Evolutionary conservation across 2,888 invertebrate species (phyloP).

Genomic region (Drosophila subsilvestris): DNA sequence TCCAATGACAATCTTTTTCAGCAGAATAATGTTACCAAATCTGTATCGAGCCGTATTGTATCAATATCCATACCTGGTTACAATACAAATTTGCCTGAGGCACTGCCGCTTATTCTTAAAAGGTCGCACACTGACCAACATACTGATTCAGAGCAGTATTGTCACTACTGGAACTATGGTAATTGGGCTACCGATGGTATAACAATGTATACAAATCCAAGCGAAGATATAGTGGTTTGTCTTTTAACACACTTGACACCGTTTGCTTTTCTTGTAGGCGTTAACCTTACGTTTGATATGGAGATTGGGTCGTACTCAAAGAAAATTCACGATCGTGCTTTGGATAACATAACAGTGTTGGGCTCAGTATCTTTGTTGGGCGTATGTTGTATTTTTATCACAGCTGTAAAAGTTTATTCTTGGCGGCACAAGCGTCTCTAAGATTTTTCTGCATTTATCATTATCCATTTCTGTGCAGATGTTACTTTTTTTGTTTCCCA

Average conservation of each 20-base stretch:
- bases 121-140: not conserved
- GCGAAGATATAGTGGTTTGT: slow-evolving; percentile 83
- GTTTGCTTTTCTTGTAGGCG: slow-evolving; percentile 86
- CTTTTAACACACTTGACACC: slow-evolving; percentile 87
- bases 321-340: slow-evolving; percentile 67
- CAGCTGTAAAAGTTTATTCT: slow-evolving; percentile 86
- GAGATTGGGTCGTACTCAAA: slow-evolving; percentile 26
- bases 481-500: no score
- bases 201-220: slow-evolving; percentile 80
- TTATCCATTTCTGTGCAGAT: no score
- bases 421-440: slow-evolving; percentile 85
- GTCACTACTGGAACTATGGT: slow-evolving; percentile 87
- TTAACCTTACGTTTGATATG: slow-evolving; percentile 49
- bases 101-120: slow-evolving; percentile 85
- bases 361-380: slow-evolving; percentile 87
- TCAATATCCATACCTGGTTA: slow-evolving; percentile 87
- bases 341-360: slow-evolving; percentile 86
- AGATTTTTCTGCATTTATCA: no score
- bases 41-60: slow-evolving; percentile 85
- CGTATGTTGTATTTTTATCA: slow-evolving; percentile 86
- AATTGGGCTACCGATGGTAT: slow-evolving; percentile 87
- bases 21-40: slow-evolving; percentile 80
- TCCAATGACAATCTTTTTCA: slow-evolving; percentile 86
- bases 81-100: slow-evolving; percentile 85
- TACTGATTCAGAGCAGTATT: slow-evolving; percentile 59